Percentiles rank a stretch among this genome's conserved stretches.
Evolutionary conservation across 2,797 vertebrate species (phyloP).

Genomic region (Chloroceryle amazona): DNA sequence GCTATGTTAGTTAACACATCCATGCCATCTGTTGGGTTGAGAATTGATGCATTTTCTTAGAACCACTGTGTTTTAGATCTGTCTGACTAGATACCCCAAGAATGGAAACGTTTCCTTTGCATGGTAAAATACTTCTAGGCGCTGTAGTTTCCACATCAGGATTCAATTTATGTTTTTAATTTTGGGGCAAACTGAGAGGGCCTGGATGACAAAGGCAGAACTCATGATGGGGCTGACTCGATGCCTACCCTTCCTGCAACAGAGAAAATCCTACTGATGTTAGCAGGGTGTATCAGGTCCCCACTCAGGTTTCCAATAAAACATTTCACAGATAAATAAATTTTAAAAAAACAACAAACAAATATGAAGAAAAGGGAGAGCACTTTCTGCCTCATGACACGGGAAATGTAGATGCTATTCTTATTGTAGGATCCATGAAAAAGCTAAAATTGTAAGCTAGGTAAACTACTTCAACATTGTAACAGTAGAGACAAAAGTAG

Average conservation of each 20-base stretch:
- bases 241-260: background rate
- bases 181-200: background rate
- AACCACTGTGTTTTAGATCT: constrained; percentile 64
- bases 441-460: background rate
- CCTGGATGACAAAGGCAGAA: background rate
- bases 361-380: background rate
- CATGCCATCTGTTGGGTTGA: constrained; percentile 82
- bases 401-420: background rate
- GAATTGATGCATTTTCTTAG: constrained; percentile 70
- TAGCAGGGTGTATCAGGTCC: background rate
- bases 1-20: constrained; percentile 80
- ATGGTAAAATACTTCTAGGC: background rate
- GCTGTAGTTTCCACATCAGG: background rate
- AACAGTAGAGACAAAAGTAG: background rate
- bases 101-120: constrained; percentile 10
- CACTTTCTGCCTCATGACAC: background rate
- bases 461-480: background rate
- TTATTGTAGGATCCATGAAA: background rate
- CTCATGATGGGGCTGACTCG: background rate
- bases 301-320: background rate
- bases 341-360: background rate
- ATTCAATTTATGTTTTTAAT: background rate
- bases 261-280: background rate
- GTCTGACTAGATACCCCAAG: constrained; percentile 47
- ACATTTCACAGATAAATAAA: background rate